These are phyloP conservation scores for Cynodonichthys magdalenae DNA, from an alignment of 2,797 vertebrate species.

Conservation along the genomic window DNA sequence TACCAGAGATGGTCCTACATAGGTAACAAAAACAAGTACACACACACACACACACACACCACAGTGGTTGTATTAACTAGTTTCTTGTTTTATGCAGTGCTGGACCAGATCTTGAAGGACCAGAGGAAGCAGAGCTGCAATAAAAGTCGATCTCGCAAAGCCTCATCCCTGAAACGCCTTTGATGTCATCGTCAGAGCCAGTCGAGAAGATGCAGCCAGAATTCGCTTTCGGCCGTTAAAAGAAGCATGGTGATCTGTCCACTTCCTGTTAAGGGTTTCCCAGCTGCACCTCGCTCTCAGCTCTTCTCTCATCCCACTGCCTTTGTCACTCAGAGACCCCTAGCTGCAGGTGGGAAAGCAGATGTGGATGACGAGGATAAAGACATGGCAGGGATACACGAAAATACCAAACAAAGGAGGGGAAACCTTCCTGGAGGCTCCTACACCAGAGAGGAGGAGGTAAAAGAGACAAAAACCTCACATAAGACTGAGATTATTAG, in stretches of 20 bases:
- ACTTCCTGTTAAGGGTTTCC: conserved; percentile 83
- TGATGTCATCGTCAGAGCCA: conserved; percentile 82
- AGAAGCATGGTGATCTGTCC: conserved; percentile 81
- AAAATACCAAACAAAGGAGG: conserved; percentile 42
- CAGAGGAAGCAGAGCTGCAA: conserved; percentile 79
- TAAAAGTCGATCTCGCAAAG: conserved; percentile 75
- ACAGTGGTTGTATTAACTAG: neutral
- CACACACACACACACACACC: neutral
- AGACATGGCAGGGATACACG: conserved; percentile 77
- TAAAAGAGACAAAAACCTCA: conserved; percentile 19
- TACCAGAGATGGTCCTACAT: too few relatives aligned
- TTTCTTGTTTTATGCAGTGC: conserved; percentile 67
- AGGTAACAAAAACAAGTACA: too few relatives aligned
- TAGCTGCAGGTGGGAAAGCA: conserved; percentile 74
- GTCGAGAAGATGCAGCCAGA: conserved; percentile 75
- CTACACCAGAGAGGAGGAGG: conserved; percentile 24
- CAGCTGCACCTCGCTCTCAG: conserved; percentile 81
- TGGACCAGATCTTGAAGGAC: conserved; percentile 85
- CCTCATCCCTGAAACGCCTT: conserved; percentile 79
- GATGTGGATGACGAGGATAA: conserved; percentile 78
- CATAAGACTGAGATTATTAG: conserved; percentile 24
- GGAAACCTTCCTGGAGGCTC: conserved; percentile 26
- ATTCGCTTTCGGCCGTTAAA: conserved; percentile 80
- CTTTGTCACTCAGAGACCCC: conserved; percentile 43
- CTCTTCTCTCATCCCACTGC: conserved; percentile 80